A percentile compares a stretch with the other conserved stretches of the same genome.
phyloP scores from a whole-genome alignment of 53 echinoderm and acorn worm genomes.

The Zoroaster sp. region DNA sequence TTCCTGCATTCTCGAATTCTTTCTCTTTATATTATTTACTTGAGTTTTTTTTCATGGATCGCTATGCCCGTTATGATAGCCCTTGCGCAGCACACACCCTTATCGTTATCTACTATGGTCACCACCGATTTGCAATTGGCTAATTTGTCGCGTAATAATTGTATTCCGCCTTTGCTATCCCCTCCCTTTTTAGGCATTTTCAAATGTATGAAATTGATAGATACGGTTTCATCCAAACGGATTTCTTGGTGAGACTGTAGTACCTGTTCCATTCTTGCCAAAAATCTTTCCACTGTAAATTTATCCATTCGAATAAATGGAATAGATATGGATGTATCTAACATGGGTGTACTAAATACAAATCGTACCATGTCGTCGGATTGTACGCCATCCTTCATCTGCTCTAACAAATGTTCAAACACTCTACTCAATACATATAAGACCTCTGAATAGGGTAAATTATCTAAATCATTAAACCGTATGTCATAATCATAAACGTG shows the following conservation, averaged over 20 bases:
- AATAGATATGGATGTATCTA: neutral
- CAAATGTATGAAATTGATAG: neutral
- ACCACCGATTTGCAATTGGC: neutral
- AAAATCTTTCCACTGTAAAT: conserved; percentile 17
- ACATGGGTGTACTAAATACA: neutral
- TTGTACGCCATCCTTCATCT: neutral
- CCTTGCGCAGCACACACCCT: conserved; percentile 51
- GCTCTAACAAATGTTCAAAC: neutral
- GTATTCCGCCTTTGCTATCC: neutral
- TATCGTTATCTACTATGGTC: neutral
- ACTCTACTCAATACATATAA: neutral
- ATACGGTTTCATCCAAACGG: neutral
- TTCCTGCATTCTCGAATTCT: conserved; percentile 7
- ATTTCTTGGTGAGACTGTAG: conserved; percentile 2
- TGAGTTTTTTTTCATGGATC: conserved; percentile 10
- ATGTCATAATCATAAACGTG: neutral
- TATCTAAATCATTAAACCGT: neutral
- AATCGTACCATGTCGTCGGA: neutral
- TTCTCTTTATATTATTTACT: conserved; percentile 1
- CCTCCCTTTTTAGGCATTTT: neutral
- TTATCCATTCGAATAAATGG: conserved; percentile 3
- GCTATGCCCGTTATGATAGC: conserved; percentile 59
- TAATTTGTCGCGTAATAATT: neutral
- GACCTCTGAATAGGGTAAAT: neutral
- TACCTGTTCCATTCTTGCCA: conserved; percentile 3